Percentiles rank a stretch among this genome's conserved stretches.
Evolutionary conservation across 2,797 vertebrate genomes (phyloP).

Genomic region (Tinamus major): DNA sequence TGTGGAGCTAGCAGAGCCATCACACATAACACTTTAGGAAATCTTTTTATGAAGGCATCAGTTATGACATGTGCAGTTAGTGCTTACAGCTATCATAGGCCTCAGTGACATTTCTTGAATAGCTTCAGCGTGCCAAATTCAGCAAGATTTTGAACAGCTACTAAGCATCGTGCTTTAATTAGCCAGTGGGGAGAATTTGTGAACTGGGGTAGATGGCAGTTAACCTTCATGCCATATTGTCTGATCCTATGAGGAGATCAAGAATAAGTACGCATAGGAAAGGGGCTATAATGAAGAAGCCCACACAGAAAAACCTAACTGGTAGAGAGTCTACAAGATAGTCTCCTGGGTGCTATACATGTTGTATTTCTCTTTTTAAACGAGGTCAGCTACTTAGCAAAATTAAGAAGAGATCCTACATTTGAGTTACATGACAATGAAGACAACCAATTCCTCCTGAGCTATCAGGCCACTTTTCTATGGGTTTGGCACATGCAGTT

Average conservation of each 20-base stretch:
- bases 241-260: background rate
- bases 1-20: background rate
- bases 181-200: background rate
- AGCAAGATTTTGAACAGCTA: background rate
- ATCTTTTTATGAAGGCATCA: background rate
- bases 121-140: background rate
- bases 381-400: background rate
- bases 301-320: background rate
- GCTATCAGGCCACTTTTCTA: too few species aligned
- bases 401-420: too few species aligned
- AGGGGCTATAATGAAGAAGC: background rate
- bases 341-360: background rate
- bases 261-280: background rate
- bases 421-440: too few species aligned
- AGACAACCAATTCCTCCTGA: too few species aligned
- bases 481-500: too few species aligned
- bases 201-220: background rate
- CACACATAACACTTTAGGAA: background rate
- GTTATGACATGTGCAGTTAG: background rate
- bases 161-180: background rate
- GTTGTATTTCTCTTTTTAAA: background rate
- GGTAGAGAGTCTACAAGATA: background rate
- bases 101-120: background rate
- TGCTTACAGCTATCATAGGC: background rate
- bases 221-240: too few species aligned